A percentile compares a stretch with the other conserved stretches of the same genome.
Evolutionary conservation across 2,113 vertebrate genomes (phyloP).

Genomic region (Calidris pygmaea): DNA sequence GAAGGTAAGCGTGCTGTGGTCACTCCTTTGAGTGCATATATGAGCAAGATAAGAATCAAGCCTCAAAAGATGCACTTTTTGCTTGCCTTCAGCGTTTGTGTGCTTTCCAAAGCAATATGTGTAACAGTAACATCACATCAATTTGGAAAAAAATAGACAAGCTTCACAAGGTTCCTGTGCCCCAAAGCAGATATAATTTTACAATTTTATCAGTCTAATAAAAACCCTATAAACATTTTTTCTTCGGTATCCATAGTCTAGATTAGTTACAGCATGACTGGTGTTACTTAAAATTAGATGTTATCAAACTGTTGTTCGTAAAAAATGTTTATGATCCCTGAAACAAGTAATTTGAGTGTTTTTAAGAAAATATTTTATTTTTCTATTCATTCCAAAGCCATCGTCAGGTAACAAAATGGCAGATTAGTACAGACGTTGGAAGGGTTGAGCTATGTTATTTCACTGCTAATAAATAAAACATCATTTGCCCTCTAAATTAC

Average conservation of each 20-base stretch:
- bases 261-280: not conserved
- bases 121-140: not conserved
- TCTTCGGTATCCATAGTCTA: not conserved
- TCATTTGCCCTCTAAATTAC: not conserved
- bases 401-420: not conserved
- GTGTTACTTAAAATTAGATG: not conserved
- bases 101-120: not conserved
- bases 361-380: constrained; percentile 40
- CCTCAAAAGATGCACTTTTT: not conserved
- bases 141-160: not conserved
- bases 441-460: not conserved
- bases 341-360: not conserved
- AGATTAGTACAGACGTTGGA: not conserved
- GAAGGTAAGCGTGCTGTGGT: not conserved
- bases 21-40: not conserved
- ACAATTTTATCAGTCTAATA: not conserved
- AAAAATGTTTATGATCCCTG: constrained; percentile 15
- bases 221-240: not conserved
- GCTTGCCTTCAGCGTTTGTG: not conserved
- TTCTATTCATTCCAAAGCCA: not conserved
- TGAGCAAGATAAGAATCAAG: not conserved
- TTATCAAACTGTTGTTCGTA: not conserved
- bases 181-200: not conserved
- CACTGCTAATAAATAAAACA: constrained; percentile 19
- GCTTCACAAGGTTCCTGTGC: not conserved